Conservation (phyloP, 2,888 invertebrate species). For the Temnothorax unifasciatus region DNA sequence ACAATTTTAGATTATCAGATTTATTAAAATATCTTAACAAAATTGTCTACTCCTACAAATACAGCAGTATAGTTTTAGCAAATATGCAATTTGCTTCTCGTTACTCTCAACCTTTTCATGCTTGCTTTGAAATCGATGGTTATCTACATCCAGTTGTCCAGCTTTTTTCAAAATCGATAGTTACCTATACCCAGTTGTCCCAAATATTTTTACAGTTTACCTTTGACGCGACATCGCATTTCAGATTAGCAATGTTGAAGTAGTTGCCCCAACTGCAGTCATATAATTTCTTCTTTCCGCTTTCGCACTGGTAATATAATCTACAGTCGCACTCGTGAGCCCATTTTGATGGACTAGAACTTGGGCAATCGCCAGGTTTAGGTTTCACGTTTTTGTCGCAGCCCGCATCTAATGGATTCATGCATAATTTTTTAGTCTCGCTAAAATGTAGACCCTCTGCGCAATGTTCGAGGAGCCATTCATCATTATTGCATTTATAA, state of each 20-base stretch:
- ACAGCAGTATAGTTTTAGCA: conserved; percentile 11
- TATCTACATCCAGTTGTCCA: background rate
- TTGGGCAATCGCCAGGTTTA: background rate
- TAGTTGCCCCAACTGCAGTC: background rate
- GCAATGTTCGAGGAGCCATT: background rate
- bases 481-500: background rate
- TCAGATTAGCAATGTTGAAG: background rate
- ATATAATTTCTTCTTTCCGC: background rate
- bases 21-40: conserved; percentile 44
- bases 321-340: conserved; percentile 14
- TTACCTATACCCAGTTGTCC: background rate
- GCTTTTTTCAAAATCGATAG: background rate
- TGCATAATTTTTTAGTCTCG: background rate
- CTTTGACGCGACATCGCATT: background rate
- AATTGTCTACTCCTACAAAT: conserved; percentile 17
- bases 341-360: background rate
- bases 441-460: background rate
- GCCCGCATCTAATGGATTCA: background rate
- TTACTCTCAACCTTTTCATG: background rate
- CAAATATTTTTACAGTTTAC: background rate
- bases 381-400: background rate
- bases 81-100: background rate
- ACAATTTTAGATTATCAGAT: conserved; percentile 12
- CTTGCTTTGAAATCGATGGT: background rate
- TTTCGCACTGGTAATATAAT: background rate